Evolutionary conservation across 2,113 vertebrate species (phyloP), one percentile per base, ranked within the genome.

Genomic region (Tachysurus fulvidraco): DNA sequence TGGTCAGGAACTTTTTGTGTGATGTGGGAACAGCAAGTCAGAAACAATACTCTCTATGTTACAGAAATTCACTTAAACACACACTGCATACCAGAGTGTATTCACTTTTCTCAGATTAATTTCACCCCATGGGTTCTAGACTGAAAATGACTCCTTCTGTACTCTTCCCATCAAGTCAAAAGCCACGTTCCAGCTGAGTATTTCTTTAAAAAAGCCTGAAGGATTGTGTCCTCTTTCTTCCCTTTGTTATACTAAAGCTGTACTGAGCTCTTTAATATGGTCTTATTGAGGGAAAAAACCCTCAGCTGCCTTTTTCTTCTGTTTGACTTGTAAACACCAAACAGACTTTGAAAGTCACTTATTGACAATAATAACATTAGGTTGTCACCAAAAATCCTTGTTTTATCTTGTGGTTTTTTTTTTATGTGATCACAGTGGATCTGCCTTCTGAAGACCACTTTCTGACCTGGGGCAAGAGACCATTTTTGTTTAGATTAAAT

Each of bases 291-390:
- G 23, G 85, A 80, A 81, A 23, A 87, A 28, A 69, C 17, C 46
- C 19, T 83, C n/a, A 28, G n/a, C 19, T 62, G 25, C 14, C 25
- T 73, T 87, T 90, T 90, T 88, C 77, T 88, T 90, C 62, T 83
- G 25, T 10, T 46, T 16, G 54, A 83, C 36, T 41, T 85, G 69
- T 85, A 54, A 88, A 71, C 36, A 64, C 59, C 86, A 62, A 44
- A 36, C 50, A 67, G 50, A 87, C 86, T 87, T 83, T 62, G 5
- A 65, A 54, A 11, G 44, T 55, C 74, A 76, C 36, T 81, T 81
- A 62, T 88, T 83, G 81, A 79, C 54, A 78, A 73, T 83, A 78
- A 87, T 87, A 54, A 62, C 65, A 67, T 86, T 30, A 74, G 55
- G 73, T 55, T 41, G 54, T 90, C 83, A 81, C 62, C 74, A 50